Conservation (phyloP, 35 echinoderm and acorn worm species). For the Holothuria glaberrima region DNA sequence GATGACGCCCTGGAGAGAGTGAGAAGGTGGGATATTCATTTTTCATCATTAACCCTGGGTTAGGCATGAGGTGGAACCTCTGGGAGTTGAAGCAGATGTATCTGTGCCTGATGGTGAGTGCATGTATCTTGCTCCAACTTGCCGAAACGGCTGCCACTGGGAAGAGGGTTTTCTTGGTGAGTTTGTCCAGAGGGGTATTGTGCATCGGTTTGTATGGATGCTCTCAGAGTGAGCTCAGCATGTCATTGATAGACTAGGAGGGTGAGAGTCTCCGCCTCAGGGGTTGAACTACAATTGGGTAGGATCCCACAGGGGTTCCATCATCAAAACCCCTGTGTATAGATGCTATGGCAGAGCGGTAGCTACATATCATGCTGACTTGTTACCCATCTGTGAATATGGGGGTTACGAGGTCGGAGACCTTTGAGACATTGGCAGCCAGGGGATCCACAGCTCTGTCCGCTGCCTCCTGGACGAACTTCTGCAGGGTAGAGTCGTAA, state of each 20-base stretch:
- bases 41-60: no score
- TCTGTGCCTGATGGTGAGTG: no score
- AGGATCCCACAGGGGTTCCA: not conserved
- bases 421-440: not conserved
- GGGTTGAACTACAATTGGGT: not conserved
- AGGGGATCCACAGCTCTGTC: not conserved
- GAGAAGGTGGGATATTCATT: no score
- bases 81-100: no score
- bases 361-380: not conserved
- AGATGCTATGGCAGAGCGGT: not conserved
- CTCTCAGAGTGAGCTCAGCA: not conserved
- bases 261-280: not conserved
- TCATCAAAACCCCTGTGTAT: not conserved
- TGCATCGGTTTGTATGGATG: not conserved
- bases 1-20: no score
- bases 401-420: no score
- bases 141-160: not conserved
- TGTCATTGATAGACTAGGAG: not conserved
- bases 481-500: not conserved
- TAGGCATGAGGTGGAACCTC: no score
- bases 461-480: not conserved
- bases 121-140: no score
- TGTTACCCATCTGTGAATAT: not conserved
- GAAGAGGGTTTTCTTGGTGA: no score
- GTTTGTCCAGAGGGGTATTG: no score